A percentile compares a stretch with the other conserved stretches of the same genome.
These are phyloP conservation scores for Tenrec ecaudatus DNA, from an alignment of 2,113 vertebrate genomes.

Conservation along the genomic window DNA sequence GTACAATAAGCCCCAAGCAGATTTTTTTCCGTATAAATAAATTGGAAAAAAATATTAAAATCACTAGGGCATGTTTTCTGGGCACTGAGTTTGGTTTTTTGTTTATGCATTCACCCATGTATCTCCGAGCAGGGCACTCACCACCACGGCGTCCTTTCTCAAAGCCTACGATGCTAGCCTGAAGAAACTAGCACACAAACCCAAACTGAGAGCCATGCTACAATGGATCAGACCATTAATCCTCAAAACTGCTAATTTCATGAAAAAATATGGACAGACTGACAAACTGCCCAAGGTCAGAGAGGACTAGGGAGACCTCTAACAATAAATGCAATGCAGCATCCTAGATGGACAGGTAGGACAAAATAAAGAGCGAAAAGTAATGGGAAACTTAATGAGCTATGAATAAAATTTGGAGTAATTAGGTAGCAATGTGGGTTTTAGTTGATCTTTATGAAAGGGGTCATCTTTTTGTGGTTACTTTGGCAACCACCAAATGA, in stretches of 20 bases:
- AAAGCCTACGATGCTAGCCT: neutral
- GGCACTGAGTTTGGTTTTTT: neutral
- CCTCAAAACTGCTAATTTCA: neutral
- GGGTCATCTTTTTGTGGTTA: neutral
- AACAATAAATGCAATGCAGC: neutral
- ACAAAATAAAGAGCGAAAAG: neutral
- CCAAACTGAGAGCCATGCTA: neutral
- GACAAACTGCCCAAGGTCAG: neutral
- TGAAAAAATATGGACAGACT: neutral
- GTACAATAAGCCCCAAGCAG: too few relatives aligned
- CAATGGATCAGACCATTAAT: neutral
- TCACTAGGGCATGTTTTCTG: neutral
- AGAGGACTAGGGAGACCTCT: neutral
- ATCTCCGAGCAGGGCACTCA: fast-evolving
- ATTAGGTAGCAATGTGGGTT: neutral
- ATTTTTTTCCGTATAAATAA: neutral
- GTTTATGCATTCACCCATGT: neutral
- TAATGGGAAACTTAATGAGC: neutral
- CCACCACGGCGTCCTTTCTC: neutral
- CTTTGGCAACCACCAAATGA: neutral
- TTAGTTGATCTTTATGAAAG: neutral
- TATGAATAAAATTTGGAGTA: neutral
- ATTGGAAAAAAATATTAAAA: neutral
- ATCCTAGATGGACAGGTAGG: neutral
- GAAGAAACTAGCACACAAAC: neutral